phyloP scores from a whole-genome alignment of 2,797 vertebrate species.

The Coracias cyanogaster region DNA sequence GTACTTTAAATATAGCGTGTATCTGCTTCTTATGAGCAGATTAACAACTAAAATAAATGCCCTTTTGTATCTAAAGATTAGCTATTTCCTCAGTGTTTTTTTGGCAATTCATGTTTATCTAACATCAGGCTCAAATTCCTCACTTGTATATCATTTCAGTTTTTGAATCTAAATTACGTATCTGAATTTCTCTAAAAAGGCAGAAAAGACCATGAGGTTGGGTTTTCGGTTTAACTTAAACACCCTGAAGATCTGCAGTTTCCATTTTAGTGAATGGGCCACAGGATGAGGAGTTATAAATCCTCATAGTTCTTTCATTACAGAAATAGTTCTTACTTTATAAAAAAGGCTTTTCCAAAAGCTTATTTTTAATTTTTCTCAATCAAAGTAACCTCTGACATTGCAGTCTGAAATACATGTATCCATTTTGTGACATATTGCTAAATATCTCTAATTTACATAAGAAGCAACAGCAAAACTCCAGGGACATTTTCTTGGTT shows the following conservation, averaged over 20 bases:
- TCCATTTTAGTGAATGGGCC: conserved; percentile 13
- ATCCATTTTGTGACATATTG: conserved; percentile 58
- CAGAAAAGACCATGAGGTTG: background rate
- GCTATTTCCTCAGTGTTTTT: background rate
- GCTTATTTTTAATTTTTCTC: conserved; percentile 9
- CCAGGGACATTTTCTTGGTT: conserved; percentile 24
- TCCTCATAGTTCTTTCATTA: conserved; percentile 32
- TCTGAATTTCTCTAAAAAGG: conserved; percentile 37
- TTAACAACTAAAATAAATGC: conserved; percentile 39
- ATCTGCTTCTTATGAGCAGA: background rate
- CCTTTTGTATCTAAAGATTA: conserved; percentile 16
- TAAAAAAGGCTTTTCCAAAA: conserved; percentile 41
- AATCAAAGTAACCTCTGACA: conserved; percentile 56
- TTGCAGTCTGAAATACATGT: conserved; percentile 51
- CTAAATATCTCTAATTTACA: conserved; percentile 61
- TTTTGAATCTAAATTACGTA: conserved; percentile 55
- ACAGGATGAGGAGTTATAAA: conserved; percentile 7
- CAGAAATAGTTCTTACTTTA: conserved; percentile 37
- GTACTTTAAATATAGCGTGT: conserved; percentile 4
- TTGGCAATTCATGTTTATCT: conserved; percentile 24
- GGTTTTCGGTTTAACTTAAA: background rate
- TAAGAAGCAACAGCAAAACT: conserved; percentile 62
- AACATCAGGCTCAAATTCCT: conserved; percentile 1
- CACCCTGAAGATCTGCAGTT: conserved; percentile 8
- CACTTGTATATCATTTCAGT: conserved; percentile 16